phyloP scores from a whole-genome alignment of 2,888 invertebrate species.

The Microctonus hyperodae region DNA sequence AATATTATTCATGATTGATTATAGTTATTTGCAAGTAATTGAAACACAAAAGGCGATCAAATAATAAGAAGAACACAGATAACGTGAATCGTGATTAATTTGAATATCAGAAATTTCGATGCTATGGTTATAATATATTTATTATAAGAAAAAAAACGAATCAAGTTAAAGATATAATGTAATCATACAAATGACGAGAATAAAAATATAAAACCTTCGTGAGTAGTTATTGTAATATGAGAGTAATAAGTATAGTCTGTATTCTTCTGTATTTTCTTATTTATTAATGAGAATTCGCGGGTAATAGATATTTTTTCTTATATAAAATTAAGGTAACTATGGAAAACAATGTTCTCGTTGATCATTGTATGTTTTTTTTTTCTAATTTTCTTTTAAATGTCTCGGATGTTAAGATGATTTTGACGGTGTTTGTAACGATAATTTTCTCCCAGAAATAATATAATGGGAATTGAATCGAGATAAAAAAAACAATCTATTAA shows the following conservation, averaged over 20 bases:
- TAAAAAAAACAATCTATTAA: conserved; percentile 4
- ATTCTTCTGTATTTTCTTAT: background rate
- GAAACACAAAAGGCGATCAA: background rate
- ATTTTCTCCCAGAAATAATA: background rate
- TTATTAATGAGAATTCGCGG: background rate
- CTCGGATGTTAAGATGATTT: conserved; percentile 1
- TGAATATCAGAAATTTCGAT: conserved; percentile 15
- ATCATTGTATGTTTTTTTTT: background rate
- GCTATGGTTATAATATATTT: conserved; percentile 20
- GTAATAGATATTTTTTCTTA: background rate
- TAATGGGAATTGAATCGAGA: conserved; percentile 1
- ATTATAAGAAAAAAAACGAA: background rate
- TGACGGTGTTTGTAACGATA: background rate
- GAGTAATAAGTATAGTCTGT: background rate
- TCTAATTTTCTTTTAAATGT: background rate
- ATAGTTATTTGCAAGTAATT: background rate
- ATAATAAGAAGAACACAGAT: conserved; percentile 6
- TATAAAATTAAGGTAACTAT: conserved; percentile 11
- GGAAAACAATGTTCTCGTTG: conserved; percentile 14
- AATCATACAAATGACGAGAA: conserved; percentile 24
- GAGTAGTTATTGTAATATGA: conserved; percentile 1
- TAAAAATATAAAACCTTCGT: conserved; percentile 26
- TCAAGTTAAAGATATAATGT: conserved; percentile 23
- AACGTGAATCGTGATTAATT: conserved; percentile 22
- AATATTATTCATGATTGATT: background rate